Conservation (phyloP, 1,140 invertebrate species). For the Scaptomyza montana region DNA sequence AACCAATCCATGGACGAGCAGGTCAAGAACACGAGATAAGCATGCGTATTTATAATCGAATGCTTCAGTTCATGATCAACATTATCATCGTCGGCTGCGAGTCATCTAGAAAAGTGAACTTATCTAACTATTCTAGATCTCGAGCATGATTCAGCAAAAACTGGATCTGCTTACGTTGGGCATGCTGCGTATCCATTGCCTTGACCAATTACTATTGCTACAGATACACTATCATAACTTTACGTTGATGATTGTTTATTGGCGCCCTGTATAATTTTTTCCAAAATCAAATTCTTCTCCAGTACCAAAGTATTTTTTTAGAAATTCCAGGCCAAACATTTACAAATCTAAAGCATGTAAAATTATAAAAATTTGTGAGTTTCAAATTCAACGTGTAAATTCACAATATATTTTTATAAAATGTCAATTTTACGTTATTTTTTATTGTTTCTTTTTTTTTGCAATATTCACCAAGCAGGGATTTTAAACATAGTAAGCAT, state of each 20-base stretch:
- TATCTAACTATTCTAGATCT: neutral
- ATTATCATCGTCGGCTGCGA: neutral
- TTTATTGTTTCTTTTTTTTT: too few relatives aligned
- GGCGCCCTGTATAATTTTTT: slow-evolving; percentile 5
- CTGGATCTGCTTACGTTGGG: neutral
- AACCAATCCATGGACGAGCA: too few relatives aligned
- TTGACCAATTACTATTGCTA: too few relatives aligned
- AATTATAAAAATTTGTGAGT: slow-evolving; percentile 24
- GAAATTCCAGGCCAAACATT: slow-evolving; percentile 51
- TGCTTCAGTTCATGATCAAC: neutral
- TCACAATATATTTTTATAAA: too few relatives aligned
- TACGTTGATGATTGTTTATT: neutral
- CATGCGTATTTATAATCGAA: neutral
- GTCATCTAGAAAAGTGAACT: too few relatives aligned
- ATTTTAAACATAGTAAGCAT: too few relatives aligned
- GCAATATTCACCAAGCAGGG: too few relatives aligned
- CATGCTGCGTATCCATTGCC: too few relatives aligned
- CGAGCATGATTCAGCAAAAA: slow-evolving; percentile 7
- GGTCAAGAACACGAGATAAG: too few relatives aligned
- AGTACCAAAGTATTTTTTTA: slow-evolving; percentile 69
- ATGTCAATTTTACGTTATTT: too few relatives aligned
- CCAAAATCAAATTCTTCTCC: slow-evolving; percentile 64
- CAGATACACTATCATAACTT: too few relatives aligned
- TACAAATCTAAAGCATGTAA: neutral
- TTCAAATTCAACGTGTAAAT: neutral